These are phyloP conservation scores for Drosophila busckii DNA, from an alignment of 1,140 invertebrate genomes.

Conservation along the genomic window DNA sequence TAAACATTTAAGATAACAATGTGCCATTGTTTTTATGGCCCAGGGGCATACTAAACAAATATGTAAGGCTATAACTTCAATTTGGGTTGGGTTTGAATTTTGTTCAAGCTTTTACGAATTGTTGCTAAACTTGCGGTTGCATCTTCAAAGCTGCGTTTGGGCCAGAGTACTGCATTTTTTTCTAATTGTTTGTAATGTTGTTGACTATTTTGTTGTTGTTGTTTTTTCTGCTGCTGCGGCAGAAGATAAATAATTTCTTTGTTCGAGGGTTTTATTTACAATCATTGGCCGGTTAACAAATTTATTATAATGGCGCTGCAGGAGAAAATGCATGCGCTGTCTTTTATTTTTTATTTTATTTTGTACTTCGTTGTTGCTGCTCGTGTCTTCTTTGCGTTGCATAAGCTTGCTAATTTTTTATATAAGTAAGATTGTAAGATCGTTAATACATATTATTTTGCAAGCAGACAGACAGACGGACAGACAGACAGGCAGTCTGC, in stretches of 20 bases:
- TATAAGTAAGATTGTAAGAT: conserved; percentile 78
- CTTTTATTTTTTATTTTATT: no score
- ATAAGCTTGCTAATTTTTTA: conserved; percentile 71
- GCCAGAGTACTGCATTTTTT: conserved; percentile 5
- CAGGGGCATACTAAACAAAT: conserved; percentile 37
- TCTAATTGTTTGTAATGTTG: conserved; percentile 24
- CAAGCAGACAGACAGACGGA: conserved; percentile 43
- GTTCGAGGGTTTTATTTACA: conserved; percentile 11
- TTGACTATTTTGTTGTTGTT: conserved; percentile 44
- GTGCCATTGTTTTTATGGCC: conserved; percentile 66
- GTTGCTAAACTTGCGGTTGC: conserved; percentile 2
- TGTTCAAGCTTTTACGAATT: neutral
- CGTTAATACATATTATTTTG: conserved; percentile 78
- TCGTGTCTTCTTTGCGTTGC: conserved; percentile 63
- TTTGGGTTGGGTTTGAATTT: conserved; percentile 59
- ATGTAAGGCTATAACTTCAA: conserved; percentile 9
- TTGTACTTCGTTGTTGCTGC: no score
- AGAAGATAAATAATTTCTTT: conserved; percentile 21
- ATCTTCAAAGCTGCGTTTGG: conserved; percentile 12
- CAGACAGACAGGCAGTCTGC: no score
- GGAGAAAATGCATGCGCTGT: neutral
- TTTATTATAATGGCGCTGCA: conserved; percentile 52
- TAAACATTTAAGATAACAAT: conserved; percentile 64
- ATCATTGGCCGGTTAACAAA: conserved; percentile 48
- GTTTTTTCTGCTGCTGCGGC: conserved; percentile 2